These are phyloP conservation scores for Nebria salina DNA, from an alignment of 2,888 invertebrate genomes.

Conservation along the genomic window DNA sequence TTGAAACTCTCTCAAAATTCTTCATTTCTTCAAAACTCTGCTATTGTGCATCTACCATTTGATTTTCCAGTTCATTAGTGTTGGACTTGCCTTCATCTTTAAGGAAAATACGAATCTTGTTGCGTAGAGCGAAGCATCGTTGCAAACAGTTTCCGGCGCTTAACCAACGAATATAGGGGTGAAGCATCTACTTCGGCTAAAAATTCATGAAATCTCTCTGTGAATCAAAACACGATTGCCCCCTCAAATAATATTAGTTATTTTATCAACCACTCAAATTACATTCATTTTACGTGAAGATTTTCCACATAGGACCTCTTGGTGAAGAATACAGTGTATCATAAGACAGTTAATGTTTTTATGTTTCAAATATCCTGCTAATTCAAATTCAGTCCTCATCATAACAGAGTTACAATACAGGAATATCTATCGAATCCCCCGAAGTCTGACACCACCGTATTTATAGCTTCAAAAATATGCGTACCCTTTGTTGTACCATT, in stretches of 20 bases:
- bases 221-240: slow-evolving; percentile 41
- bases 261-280: slow-evolving; percentile 38
- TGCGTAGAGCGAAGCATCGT: slow-evolving; percentile 38
- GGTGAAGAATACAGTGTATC: slow-evolving; percentile 45
- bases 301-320: slow-evolving; percentile 35
- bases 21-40: slow-evolving; percentile 48
- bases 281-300: slow-evolving; percentile 30
- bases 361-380: slow-evolving; percentile 46
- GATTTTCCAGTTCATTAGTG: slow-evolving; percentile 48
- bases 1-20: slow-evolving; percentile 45
- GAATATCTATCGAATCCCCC: slow-evolving; percentile 39
- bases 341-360: slow-evolving; percentile 45
- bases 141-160: slow-evolving; percentile 29
- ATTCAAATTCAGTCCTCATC: slow-evolving; percentile 41
- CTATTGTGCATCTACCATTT: slow-evolving; percentile 48
- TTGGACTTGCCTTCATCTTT: slow-evolving; percentile 48
- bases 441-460: slow-evolving; percentile 36
- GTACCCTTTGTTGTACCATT: slow-evolving; percentile 49
- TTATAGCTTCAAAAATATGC: slow-evolving; percentile 40
- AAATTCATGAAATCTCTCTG: slow-evolving; percentile 37
- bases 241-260: slow-evolving; percentile 44
- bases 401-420: slow-evolving; percentile 40
- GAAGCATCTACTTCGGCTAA: slow-evolving; percentile 39
- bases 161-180: slow-evolving; percentile 24
- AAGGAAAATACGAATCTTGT: slow-evolving; percentile 47